Conservation (phyloP, 2,797 vertebrate species). For the Neosilurus hyrtlii region DNA sequence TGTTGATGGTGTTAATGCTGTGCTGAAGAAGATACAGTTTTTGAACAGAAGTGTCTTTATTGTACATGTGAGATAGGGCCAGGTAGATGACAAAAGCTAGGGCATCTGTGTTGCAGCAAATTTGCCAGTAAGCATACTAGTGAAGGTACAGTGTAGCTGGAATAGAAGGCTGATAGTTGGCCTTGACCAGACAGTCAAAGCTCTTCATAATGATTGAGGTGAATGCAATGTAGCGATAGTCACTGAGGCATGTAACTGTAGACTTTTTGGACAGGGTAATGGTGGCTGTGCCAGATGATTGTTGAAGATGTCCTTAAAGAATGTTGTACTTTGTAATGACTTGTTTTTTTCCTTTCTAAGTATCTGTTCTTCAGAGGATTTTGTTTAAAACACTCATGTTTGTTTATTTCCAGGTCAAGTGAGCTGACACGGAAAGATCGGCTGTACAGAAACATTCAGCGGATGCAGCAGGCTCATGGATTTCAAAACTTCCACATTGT, state of each 20-base stretch:
- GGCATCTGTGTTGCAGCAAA: not conserved
- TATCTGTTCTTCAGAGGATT: not conserved
- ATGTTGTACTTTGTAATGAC: conserved; percentile 36
- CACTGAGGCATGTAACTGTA: not conserved
- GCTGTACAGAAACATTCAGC: conserved; percentile 93
- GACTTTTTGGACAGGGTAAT: not conserved
- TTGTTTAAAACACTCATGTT: conserved; percentile 10
- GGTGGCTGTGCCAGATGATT: not conserved
- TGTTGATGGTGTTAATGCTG: not conserved
- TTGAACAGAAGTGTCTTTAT: not conserved
- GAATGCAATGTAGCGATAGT: not conserved
- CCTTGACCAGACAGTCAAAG: no score
- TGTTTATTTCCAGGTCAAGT: conserved; percentile 82
- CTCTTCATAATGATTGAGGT: not conserved
- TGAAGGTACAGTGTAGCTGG: not conserved
- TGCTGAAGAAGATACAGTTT: not conserved
- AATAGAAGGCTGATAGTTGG: not conserved
- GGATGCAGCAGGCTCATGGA: conserved; percentile 90
- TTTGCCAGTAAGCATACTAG: not conserved
- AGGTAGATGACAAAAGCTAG: not conserved
- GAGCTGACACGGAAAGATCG: conserved; percentile 96
- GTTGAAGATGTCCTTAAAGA: not conserved
- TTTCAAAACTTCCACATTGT: conserved; percentile 93
- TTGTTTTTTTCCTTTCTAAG: not conserved
- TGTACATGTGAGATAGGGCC: not conserved